Evolutionary conservation across 2,888 invertebrate genomes (phyloP), one percentile per base, ranked within the genome.

Genomic region (Plusia festucae): DNA sequence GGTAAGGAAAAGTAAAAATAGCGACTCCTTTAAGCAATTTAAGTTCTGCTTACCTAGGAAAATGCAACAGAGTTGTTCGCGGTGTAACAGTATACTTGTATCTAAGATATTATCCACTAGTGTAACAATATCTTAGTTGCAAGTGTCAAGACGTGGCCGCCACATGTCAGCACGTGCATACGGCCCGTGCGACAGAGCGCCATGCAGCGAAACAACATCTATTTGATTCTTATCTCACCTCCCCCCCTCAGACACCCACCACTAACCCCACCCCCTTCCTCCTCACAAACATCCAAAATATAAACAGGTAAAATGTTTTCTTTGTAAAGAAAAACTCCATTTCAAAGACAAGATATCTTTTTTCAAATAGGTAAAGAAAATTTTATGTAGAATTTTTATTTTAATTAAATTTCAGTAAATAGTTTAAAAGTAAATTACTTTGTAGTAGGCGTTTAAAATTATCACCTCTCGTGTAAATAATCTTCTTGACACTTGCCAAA

Each of bases 121-220:
- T 63, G 60, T 60, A 78, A 84, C 64, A 73, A 82, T 87, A 83
- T 85, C 82, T 84, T 83, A 81, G 78, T 68, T 68, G 66, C 89
- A 89, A 93, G 91, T 91, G 89, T 93, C 93, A 93, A 93, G 91
- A 92, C 86, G 87, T 85, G 84, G 86, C 84, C 83, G 85, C 82
- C 81, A 85, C 82, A 84, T 88, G 91, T 93, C 92, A 87, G 82
- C 93, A 88, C 91, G 86, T 93, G 93, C 93, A 93, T 92, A 91
- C 88, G 90, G 85, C 85, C 83, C 83, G 87, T 77, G 78, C 88
- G 89, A 89, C 90, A 86, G 85, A 88, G 90, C 88, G 86, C 88
- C 88, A 84, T 93, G 94, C 93, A 93, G 89, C 89, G 93, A 92
- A 94, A 93, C 93, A 93, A 94, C 94, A 94, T 94, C 93, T 91